Evolutionary conservation across 2,888 invertebrate genomes (phyloP).

Genomic region (Agonum fuliginosum): DNA sequence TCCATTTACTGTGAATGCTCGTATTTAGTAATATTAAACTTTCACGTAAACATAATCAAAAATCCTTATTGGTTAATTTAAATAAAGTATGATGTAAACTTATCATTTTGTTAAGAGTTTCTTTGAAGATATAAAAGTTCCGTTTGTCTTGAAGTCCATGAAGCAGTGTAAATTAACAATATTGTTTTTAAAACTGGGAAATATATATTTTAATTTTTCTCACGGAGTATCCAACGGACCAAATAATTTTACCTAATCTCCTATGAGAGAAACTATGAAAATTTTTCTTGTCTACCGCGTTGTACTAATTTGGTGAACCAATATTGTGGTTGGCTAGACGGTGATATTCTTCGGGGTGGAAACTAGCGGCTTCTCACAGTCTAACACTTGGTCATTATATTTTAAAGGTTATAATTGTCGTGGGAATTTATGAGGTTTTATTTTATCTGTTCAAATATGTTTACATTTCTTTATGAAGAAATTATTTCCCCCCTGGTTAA

Average conservation of each 20-base stretch:
- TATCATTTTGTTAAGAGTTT: background rate
- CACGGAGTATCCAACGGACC: slow-evolving; percentile 47
- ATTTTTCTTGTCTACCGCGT: slow-evolving; percentile 58
- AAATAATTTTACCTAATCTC: slow-evolving; percentile 29
- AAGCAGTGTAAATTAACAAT: slow-evolving; percentile 54
- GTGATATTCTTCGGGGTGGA: slow-evolving; percentile 37
- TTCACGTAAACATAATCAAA: too few relatives aligned
- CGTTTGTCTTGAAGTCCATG: background rate
- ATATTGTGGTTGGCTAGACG: slow-evolving; percentile 62
- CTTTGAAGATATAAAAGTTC: background rate
- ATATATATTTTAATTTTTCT: slow-evolving; percentile 58
- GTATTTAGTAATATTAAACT: too few relatives aligned
- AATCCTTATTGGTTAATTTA: too few relatives aligned
- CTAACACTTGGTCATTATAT: slow-evolving; percentile 61
- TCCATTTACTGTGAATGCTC: too few relatives aligned
- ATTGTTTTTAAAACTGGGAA: slow-evolving; percentile 58
- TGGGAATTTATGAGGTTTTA: slow-evolving; percentile 63
- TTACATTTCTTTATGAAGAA: slow-evolving; percentile 57
- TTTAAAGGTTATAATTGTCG: slow-evolving; percentile 64
- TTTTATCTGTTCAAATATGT: slow-evolving; percentile 56
- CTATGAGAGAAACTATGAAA: slow-evolving; percentile 9
- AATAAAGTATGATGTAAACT: too few relatives aligned
- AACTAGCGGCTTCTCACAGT: slow-evolving; percentile 35
- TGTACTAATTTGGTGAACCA: slow-evolving; percentile 63
- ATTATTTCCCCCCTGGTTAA: slow-evolving; percentile 50